Percentiles rank a stretch among this genome's conserved stretches.
phyloP scores from a whole-genome alignment of 1,140 invertebrate species.

The Condylostylus longicornis region DNA sequence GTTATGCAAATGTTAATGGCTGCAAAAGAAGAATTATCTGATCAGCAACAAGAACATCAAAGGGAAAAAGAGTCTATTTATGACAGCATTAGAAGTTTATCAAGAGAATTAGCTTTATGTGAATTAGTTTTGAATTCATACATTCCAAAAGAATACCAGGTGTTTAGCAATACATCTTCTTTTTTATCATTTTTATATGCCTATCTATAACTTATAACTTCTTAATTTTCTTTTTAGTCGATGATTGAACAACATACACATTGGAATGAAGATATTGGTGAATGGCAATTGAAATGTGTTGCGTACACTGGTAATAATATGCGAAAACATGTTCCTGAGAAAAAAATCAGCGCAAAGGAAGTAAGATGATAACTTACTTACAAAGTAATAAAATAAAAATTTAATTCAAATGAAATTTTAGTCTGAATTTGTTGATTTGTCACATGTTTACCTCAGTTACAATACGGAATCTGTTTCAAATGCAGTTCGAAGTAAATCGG shows the following conservation, averaged over 20 bases:
- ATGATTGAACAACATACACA: slow-evolving; percentile 84
- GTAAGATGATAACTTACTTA: background rate
- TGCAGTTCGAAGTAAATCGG: slow-evolving; percentile 22
- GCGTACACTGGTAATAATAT: slow-evolving; percentile 99
- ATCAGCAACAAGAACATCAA: slow-evolving; percentile 87
- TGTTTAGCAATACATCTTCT: slow-evolving; percentile 16
- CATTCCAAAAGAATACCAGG: slow-evolving; percentile 83
- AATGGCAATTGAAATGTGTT: slow-evolving; percentile 95
- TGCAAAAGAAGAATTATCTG: slow-evolving; percentile 72
- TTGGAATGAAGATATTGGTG: slow-evolving; percentile 97
- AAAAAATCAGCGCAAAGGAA: slow-evolving; percentile 22
- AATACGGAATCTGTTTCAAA: slow-evolving; percentile 26
- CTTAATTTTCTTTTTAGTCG: slow-evolving; percentile 40
- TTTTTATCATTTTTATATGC: too few species aligned
- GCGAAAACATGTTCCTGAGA: slow-evolving; percentile 45
- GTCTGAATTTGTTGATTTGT: slow-evolving; percentile 27
- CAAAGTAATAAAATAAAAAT: background rate
- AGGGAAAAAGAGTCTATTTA: slow-evolving; percentile 89
- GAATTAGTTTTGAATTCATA: slow-evolving; percentile 74
- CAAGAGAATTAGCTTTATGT: slow-evolving; percentile 79
- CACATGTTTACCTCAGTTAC: slow-evolving; percentile 31
- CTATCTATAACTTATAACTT: too few species aligned
- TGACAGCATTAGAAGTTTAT: slow-evolving; percentile 79
- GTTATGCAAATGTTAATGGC: slow-evolving; percentile 66
- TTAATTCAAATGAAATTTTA: background rate